Evolutionary conservation across 2,113 vertebrate species (phyloP), one percentile per base, ranked within the genome.

Genomic region (Saccopteryx leptura): DNA sequence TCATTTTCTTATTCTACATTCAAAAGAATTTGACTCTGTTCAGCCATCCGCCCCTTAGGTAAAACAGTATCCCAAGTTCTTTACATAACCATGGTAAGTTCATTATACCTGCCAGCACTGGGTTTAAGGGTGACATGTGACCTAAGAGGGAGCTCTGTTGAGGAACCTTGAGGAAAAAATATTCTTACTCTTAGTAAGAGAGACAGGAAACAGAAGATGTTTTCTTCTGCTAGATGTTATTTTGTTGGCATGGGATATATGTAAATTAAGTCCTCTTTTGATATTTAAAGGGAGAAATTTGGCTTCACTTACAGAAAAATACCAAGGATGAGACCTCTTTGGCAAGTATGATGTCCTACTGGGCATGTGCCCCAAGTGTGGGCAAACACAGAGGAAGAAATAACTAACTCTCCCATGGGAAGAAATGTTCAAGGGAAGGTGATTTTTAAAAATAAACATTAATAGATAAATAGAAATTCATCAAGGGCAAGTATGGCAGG

Each of bases 221-320:
- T 68, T 80, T 52, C 31, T 80, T 88, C 4, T 61, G 12, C 3
- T 39, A 69, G 1, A 56, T 54, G 7, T 26, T 14, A 5, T 26
- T 95, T 90, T 78, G 9, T 71, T 28, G 21, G 14, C 21, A 7
- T 78, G 9, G 18, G 1, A 18, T 81, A 46, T 48, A 56, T 31
- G 1, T 56, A 95, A 88, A 4, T 48, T 85, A 15, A 78, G 12
- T 2, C 78, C 48, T 21, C 13, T 31, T 85, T 50, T 68, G 56
- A 58, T 82, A 79, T 12, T 72, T 81, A 82, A 91, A 94, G 19
- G 23, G 4, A 91, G 1, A 2, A 65, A 68, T 2, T 4, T 88
- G 39, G 10, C 50, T 90, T 87, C 8, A 56, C 33, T 86, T 87
- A 48, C 1, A 90, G n/a, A 61, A 94, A 93, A 88, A 50, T 68